Conservation (phyloP, 2,888 invertebrate species). For the Cecidostiba fungosa region DNA sequence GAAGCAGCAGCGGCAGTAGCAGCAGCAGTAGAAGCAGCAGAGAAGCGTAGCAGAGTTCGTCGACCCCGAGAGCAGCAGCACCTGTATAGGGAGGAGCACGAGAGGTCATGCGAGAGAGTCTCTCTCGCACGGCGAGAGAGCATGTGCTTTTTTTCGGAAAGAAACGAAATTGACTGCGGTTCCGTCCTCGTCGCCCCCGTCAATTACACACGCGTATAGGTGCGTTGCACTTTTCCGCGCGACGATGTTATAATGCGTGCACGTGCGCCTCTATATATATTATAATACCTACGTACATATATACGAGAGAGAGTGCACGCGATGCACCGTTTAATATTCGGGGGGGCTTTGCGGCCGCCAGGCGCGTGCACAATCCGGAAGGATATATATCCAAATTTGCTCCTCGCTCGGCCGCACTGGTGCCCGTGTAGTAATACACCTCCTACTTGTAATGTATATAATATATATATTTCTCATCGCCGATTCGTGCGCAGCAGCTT, state of each 20-base stretch:
- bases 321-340: conserved; percentile 5
- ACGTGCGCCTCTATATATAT: background rate
- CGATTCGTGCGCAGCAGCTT: conserved; percentile 24
- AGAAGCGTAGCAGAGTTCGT: conserved; percentile 40
- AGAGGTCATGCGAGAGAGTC: conserved; percentile 44
- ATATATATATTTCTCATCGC: conserved; percentile 53
- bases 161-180: conserved; percentile 14
- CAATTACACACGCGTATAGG: conserved; percentile 37
- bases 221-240: conserved; percentile 50
- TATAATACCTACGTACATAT: background rate
- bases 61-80: conserved; percentile 54
- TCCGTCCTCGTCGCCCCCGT: background rate
- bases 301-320: background rate
- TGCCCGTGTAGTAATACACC: conserved; percentile 48
- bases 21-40: conserved; percentile 41
- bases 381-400: conserved; percentile 2
- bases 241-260: conserved; percentile 13
- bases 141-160: conserved; percentile 40
- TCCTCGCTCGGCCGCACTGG: background rate
- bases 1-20: background rate
- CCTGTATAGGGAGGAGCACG: conserved; percentile 42
- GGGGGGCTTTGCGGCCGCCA: background rate
- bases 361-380: conserved; percentile 3
- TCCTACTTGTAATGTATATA: conserved; percentile 38
- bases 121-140: background rate